Percentiles rank a stretch among this genome's conserved stretches.
Conservation (phyloP, 2,113 vertebrate genomes). For the Oncorhynchus clarkii region DNA sequence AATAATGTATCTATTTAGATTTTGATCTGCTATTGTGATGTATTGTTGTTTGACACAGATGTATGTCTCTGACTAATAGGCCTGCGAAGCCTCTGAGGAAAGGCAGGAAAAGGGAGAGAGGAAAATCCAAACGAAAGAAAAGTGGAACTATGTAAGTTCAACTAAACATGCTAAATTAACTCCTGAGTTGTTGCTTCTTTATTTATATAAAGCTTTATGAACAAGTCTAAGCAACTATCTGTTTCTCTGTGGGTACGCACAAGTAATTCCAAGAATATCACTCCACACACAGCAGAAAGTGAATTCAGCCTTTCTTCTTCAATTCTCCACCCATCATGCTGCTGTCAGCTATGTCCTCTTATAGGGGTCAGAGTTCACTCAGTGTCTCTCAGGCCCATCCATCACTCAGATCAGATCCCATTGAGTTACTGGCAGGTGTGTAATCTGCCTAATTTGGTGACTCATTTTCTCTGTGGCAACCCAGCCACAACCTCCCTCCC, state of each 20-base stretch:
- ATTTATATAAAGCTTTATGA: background rate
- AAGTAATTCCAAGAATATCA: background rate
- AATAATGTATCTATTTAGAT: background rate
- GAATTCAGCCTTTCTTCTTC: slow-evolving; percentile 13
- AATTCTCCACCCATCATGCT: slow-evolving; percentile 41
- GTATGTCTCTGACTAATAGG: slow-evolving; percentile 50
- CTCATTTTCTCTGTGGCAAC: slow-evolving; percentile 43
- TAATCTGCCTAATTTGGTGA: slow-evolving; percentile 67
- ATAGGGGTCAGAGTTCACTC: slow-evolving; percentile 56
- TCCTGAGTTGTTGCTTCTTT: background rate
- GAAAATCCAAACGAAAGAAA: slow-evolving; percentile 65
- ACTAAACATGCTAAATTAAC: background rate
- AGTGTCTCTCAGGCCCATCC: slow-evolving; percentile 64
- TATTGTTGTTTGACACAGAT: slow-evolving; percentile 5
- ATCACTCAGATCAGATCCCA: slow-evolving; percentile 67
- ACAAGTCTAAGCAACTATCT: background rate
- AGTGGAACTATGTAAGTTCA: slow-evolving; percentile 59
- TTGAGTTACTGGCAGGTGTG: slow-evolving; percentile 72
- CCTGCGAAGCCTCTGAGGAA: slow-evolving; percentile 55
- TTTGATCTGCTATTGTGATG: background rate
- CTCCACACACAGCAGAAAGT: background rate
- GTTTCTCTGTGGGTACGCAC: slow-evolving; percentile 10
- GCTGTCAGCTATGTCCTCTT: slow-evolving; percentile 57
- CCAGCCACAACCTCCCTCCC: slow-evolving; percentile 13
- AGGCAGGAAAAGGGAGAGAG: slow-evolving; percentile 59